These are phyloP conservation scores for Lota lota DNA, from an alignment of 2,113 vertebrate species.

Conservation along the genomic window DNA sequence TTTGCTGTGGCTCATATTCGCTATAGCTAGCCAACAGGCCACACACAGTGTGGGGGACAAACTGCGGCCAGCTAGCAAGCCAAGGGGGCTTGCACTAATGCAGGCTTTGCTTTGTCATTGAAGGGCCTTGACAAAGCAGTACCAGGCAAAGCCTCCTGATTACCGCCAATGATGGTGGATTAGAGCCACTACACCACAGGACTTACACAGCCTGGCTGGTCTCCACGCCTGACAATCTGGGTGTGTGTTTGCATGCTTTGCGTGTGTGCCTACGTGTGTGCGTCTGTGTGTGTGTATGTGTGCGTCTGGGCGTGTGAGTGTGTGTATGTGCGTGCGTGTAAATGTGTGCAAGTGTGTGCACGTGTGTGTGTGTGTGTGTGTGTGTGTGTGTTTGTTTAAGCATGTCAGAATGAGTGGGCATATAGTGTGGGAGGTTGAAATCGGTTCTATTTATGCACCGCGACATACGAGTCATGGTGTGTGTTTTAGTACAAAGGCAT, in stretches of 20 bases:
- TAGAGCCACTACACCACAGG: constrained; percentile 21
- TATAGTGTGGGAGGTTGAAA: no score
- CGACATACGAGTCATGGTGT: background rate
- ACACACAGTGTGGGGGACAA: constrained; percentile 22
- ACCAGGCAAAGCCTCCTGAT: constrained; percentile 41
- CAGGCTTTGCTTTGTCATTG: constrained; percentile 49
- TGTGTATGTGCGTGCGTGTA: background rate
- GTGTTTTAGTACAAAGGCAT: background rate
- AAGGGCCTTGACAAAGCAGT: constrained; percentile 39
- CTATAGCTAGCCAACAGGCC: constrained; percentile 18
- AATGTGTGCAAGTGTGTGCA: constrained; percentile 1
- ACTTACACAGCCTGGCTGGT: constrained; percentile 10
- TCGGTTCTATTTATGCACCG: no score
- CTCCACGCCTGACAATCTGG: background rate
- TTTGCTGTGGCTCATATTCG: constrained; percentile 18
- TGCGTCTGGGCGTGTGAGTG: constrained; percentile 24
- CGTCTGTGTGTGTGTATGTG: no score
- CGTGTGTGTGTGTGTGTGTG: background rate
- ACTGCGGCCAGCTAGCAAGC: constrained; percentile 15
- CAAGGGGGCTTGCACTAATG: constrained; percentile 43
- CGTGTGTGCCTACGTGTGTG: no score
- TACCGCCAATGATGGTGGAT: constrained; percentile 32
- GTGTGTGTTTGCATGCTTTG: no score
- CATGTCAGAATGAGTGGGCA: no score
- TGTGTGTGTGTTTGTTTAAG: background rate